These are phyloP conservation scores for Geotrupes spiniger DNA, from an alignment of 2,888 invertebrate species.

Conservation along the genomic window DNA sequence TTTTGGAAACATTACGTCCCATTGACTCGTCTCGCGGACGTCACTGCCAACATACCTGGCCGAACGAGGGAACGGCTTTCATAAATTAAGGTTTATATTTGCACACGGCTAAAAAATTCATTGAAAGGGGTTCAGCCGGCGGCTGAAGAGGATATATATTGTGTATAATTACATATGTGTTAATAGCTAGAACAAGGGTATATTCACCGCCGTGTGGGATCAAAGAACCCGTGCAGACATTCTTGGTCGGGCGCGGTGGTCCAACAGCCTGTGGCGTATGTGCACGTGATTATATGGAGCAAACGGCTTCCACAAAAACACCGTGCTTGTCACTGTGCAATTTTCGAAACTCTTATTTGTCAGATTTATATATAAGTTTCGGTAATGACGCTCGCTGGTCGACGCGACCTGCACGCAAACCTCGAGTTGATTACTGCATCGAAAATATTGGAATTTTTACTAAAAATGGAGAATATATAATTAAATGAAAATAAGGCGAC, in stretches of 20 bases:
- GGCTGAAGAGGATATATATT: constrained; percentile 34
- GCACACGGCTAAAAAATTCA: constrained; percentile 34
- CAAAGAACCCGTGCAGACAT: constrained; percentile 44
- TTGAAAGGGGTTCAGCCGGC: constrained; percentile 30
- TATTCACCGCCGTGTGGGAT: constrained; percentile 36
- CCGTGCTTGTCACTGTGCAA: constrained; percentile 3
- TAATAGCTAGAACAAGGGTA: constrained; percentile 43
- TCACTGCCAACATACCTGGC: constrained; percentile 24
- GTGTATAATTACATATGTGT: constrained; percentile 45
- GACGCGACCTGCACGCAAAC: too few species aligned
- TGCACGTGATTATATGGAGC: constrained; percentile 42
- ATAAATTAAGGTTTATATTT: constrained; percentile 39
- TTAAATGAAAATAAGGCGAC: too few species aligned
- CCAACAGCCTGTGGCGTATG: constrained; percentile 39
- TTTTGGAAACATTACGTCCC: too few species aligned
- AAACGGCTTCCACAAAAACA: constrained; percentile 27
- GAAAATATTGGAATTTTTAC: too few species aligned
- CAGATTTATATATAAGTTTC: constrained; percentile 17
- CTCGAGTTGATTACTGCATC: too few species aligned
- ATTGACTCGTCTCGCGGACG: too few species aligned
- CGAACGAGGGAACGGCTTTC: constrained; percentile 28
- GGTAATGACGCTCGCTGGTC: constrained; percentile 21
- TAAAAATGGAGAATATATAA: too few species aligned
- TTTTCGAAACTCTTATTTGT: constrained; percentile 8
- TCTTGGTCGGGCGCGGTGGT: constrained; percentile 38